Evolutionary conservation across 1,140 invertebrate species (phyloP), one percentile per base, ranked within the genome.

Genomic region (Luehdorfia chinensis): DNA sequence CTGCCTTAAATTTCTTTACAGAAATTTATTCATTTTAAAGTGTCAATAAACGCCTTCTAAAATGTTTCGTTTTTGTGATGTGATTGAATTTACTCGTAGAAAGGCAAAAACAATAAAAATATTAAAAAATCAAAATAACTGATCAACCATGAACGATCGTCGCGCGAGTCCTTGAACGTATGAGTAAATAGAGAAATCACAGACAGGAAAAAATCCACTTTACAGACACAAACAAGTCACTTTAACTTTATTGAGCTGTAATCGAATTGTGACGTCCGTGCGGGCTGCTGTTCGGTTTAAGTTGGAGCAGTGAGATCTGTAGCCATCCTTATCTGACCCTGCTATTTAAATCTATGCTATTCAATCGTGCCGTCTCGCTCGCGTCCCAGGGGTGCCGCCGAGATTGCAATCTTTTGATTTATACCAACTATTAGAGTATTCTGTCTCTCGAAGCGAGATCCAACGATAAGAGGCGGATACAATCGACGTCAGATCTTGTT

Each of bases 341-440:
- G 57, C 72, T 68, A 83, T 86, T 86, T 86, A 86, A 86, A 79
- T 86, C 79, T 86, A 86, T 86, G 81, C 81, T 81, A 77, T 84
- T 86, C 81, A 86, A 86, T 86, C 75, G 68, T 83, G 76, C 76
- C 76, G 61, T 86, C 83, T 86, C 83, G 62, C 78, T 86, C 75
- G 70, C 65, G 57, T 83, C 79, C 78, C 79, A 76, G 73, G 83
- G 78, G 79, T 79, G 77, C 77, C 68, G 67, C 62, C 63, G 75
- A 81, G 81, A 86, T 86, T 81, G 80, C 79, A 83, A 86, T 86
- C 83, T 86, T 85, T 84, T 86, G 83, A 86, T 86, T 86, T 86
- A 86, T 86, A 83, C 78, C 83, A 80, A 86, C 79, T 86, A 86
- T 86, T 86, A 86, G 83, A 70, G 70, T 78, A 70, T 63, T 80